Evolutionary conservation across 2,113 vertebrate species (phyloP).

Genomic region (Laticauda laticaudata): DNA sequence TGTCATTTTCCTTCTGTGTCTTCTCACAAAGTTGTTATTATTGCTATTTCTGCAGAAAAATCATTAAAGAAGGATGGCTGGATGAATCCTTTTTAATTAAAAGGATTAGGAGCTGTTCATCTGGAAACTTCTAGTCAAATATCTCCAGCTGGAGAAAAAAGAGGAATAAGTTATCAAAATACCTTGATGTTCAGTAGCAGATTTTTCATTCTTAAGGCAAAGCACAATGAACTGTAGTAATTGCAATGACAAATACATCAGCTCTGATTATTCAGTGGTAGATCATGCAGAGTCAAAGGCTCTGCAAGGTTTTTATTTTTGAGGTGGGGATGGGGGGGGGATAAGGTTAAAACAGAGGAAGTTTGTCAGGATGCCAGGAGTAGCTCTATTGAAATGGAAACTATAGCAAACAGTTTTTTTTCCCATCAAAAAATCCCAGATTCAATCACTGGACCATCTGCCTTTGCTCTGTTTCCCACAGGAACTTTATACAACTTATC

Average conservation of each 20-base stretch:
- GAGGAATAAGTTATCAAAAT: not conserved
- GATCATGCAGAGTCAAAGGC: not conserved
- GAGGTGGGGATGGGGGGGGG: not conserved
- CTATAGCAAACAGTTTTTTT: constrained; percentile 2
- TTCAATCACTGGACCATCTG: not conserved
- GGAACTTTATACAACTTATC: not conserved
- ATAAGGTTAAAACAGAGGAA: not conserved
- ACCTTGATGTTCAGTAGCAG: constrained; percentile 9
- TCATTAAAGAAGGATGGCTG: not conserved
- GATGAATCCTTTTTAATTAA: not conserved
- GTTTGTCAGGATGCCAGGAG: not conserved
- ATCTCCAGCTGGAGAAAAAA: not conserved
- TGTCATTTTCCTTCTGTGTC: not conserved
- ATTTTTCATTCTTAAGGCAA: not conserved
- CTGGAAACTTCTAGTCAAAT: not conserved
- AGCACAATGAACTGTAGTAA: not conserved
- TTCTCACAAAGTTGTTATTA: not conserved
- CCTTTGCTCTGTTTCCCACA: not conserved
- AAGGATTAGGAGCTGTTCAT: not conserved
- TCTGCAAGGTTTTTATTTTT: not conserved
- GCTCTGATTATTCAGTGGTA: constrained; percentile 11
- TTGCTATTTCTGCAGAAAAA: not conserved
- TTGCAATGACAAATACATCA: not conserved
- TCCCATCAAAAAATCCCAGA: not conserved
- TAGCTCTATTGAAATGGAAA: constrained; percentile 19